phyloP scores from a whole-genome alignment of 2,888 invertebrate species.

The Allophyes oxyacanthae region DNA sequence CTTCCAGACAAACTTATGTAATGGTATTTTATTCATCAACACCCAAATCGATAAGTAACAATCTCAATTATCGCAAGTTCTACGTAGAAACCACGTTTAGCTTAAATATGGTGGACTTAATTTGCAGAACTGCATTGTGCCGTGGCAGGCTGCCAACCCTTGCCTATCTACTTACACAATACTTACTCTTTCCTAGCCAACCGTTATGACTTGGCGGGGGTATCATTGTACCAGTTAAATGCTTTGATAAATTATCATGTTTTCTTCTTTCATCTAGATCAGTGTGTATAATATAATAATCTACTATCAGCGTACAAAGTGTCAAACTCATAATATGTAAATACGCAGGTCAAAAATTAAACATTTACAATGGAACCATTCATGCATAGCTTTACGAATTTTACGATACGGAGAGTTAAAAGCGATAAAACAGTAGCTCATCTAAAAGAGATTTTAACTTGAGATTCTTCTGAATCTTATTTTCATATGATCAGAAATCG shows the following conservation, averaged over 20 bases:
- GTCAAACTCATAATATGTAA: constrained; percentile 1
- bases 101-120: constrained; percentile 5
- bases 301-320: not conserved
- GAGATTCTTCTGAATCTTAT: constrained; percentile 1
- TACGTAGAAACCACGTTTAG: constrained; percentile 1
- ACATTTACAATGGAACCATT: constrained; percentile 41
- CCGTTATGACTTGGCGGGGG: not conserved
- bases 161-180: constrained; percentile 17
- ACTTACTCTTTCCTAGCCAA: constrained; percentile 13
- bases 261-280: too few species aligned
- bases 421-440: constrained; percentile 11
- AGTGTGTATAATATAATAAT: too few species aligned
- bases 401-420: constrained; percentile 30
- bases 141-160: constrained; percentile 26
- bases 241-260: not conserved
- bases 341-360: constrained; percentile 21
- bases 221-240: constrained; percentile 2
- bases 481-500: not conserved
- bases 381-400: constrained; percentile 42
- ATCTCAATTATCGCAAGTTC: constrained; percentile 3
- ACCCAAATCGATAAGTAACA: constrained; percentile 1
- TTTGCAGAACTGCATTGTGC: constrained; percentile 17
- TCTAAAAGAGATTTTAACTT: not conserved
- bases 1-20: not conserved
- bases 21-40: too few species aligned